Conservation (phyloP, 2,113 vertebrate species). For the Protomyctophum bolini region DNA sequence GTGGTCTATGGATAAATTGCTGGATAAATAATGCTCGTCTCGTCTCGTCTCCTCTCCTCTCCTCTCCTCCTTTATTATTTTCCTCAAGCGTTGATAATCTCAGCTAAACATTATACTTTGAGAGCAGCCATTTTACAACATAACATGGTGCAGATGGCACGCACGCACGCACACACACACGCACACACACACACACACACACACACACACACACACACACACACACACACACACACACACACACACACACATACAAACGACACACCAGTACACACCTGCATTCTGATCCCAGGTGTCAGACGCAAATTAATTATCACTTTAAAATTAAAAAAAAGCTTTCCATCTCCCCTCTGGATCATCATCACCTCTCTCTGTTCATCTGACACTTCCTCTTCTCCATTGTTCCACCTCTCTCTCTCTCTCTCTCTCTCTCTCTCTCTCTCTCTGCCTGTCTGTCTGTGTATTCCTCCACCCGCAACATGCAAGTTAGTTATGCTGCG, state of each 20-base stretch:
- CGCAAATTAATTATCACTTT: constrained; percentile 13
- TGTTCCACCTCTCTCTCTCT: background rate
- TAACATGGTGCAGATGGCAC: constrained; percentile 49
- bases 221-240: background rate
- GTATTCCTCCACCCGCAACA: too few relatives aligned
- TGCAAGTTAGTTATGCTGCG: too few relatives aligned
- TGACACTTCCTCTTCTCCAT: constrained; percentile 15
- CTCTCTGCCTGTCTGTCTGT: background rate
- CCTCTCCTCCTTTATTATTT: constrained; percentile 15
- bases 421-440: background rate
- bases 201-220: background rate
- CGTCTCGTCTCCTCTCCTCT: constrained; percentile 5
- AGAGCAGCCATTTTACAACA: constrained; percentile 67
- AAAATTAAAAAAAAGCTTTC: constrained; percentile 28
- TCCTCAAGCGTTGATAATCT: constrained; percentile 58
- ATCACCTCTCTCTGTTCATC: constrained; percentile 17
- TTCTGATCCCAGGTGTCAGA: constrained; percentile 22
- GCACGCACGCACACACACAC: background rate
- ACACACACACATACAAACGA: constrained; percentile 5
- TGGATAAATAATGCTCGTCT: constrained; percentile 36
- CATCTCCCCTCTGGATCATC: constrained; percentile 21
- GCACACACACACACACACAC: background rate
- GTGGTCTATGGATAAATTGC: too few relatives aligned
- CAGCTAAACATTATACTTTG: constrained; percentile 49
- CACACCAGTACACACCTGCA: background rate